Base-by-base conservation (phyloP, 2,113 vertebrate species). In the Bufo gargarizans region DNA sequence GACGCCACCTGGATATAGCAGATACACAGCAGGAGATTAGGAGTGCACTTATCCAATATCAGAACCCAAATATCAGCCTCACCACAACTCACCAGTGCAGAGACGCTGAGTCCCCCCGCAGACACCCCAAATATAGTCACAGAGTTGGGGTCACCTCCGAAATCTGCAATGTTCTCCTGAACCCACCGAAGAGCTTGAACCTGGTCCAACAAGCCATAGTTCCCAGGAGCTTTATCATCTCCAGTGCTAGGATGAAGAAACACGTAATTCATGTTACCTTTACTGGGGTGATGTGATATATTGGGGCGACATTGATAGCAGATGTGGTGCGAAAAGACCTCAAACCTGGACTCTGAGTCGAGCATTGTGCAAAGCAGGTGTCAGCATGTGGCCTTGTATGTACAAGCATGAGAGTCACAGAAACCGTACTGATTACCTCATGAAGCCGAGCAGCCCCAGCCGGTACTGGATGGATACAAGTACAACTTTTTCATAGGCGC, bases 111-210 rank as follows among this genome's bases (percentile, higher is more conserved):
- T 85, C 92, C 96, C 90, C 97, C 97, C 16, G 97, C 96, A 78
- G 97, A 98, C 89, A 97, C 94, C 50, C 98, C 98, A 91, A 95
- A 95, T 50, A 98, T 94, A 11, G 97, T 98, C 22, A 98, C 96
- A 0, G 91, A 95, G 86, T 88, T 89, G 45, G 96, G 95, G 90
- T 98, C 90, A 97, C 71, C 71, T 8, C 71, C 71, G 8, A 74
- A 74, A 45, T 17, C 71, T 74, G 33, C 71, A 74, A 74, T 97
- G 86, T 98, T 97, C 90, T 97, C 92, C 91, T 97, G 96, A 82
- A 97, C 89, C 97, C 97, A 99, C 13, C 0, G 94, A 87, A 98
- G 95, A 0, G 95, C 94, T 0, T 93, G 93, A 22, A 96, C 92
- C 91, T 97, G 96, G 85, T 96, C 96, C 92, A 96, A 87, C 67